These are phyloP conservation scores for Metallyticus violacea DNA, from an alignment of 2,888 invertebrate genomes.

Conservation along the genomic window DNA sequence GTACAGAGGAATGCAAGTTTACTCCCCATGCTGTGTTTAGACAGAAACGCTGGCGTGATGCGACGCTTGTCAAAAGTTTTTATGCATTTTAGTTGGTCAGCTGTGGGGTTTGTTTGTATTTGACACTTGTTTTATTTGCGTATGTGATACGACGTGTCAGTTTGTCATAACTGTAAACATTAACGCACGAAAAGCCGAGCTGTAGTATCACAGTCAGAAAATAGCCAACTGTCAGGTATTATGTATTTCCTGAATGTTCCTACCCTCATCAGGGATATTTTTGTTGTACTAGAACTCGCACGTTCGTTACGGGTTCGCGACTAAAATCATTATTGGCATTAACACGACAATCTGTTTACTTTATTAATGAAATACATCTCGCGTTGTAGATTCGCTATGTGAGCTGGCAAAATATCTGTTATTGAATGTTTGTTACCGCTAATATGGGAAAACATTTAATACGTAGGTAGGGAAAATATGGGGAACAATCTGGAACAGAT, in stretches of 20 bases:
- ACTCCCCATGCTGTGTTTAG: not conserved
- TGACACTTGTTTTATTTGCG: not conserved
- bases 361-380: not conserved
- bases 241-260: not conserved
- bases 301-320: not conserved
- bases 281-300: not conserved
- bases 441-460: no score
- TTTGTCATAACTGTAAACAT: not conserved
- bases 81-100: not conserved
- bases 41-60: not conserved
- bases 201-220: not conserved
- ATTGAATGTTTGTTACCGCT: no score
- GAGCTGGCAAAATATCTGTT: no score
- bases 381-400: no score
- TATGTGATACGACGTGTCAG: not conserved
- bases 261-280: not conserved
- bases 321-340: not conserved
- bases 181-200: not conserved
- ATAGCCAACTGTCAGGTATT: not conserved
- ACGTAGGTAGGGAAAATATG: no score
- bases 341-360: not conserved
- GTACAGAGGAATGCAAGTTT: no score
- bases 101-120: no score
- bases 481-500: no score
- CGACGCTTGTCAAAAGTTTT: not conserved